Evolutionary conservation across 2,888 invertebrate genomes (phyloP), one percentile per base, ranked within the genome.

Genomic region (Sinotaia quadrata): DNA sequence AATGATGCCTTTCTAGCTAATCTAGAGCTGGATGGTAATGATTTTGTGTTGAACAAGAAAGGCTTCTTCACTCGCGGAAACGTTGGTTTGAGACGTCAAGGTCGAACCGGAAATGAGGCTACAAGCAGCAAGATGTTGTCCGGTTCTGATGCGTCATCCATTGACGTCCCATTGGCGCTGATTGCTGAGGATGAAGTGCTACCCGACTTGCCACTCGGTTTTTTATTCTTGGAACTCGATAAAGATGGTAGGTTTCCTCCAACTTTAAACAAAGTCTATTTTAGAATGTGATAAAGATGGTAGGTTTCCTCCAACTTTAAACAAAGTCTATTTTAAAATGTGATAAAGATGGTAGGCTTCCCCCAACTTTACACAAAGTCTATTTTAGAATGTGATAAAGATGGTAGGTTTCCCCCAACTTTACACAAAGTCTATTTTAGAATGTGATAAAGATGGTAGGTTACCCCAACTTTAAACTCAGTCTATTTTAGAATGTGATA

Each of bases 151-250:
- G 41, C n/a, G 27, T 8, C 10, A 15, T 12, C n/a, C n/a, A 8
- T 15, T 4, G 18, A 33, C 8, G 54, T 33, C 27, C 34, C 51
- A 5, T 15, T 12, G 24, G 15, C 24, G 2, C 34, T 41, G 7
- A 33, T 31, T 34, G 21, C 65, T 12, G 63, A 63, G 27, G 63
- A 54, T n/a, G 3, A 10, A 24, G 33, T 3, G 21, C 41, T 27
- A n/a, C 56, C 44, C 18, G 31, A 54, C 56, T 15, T 37, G 21
- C 65, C 65, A 8, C 12, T 65, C 7, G 65, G 65, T 12, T 15
- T 65, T 41, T 18, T 65, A 33, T 65, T 65, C n/a, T 65, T 65
- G 29, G 56, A 56, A 18, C 37, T 65, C 24, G 65, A 65, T 21
- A 65, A 65, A 33, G 29, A 65, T 33, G 65, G 65, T 65, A 8